Percentiles rank a stretch among this genome's conserved stretches.
Conservation (phyloP, 2,797 vertebrate species). For the Catharus ustulatus region DNA sequence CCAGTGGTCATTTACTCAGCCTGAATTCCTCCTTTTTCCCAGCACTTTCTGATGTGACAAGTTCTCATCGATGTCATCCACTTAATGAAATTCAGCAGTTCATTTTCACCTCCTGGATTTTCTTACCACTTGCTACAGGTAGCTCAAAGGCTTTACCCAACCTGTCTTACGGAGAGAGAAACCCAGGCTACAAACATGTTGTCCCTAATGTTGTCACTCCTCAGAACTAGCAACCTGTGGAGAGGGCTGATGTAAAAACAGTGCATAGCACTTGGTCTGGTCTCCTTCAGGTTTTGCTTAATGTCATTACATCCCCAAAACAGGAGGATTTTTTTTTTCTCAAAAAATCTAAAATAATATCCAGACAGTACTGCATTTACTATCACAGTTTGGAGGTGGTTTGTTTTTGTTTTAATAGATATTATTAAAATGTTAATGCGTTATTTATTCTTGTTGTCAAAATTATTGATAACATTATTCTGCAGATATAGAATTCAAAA, state of each 20-base stretch:
- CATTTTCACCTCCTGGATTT: conserved; percentile 5
- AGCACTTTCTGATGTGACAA: background rate
- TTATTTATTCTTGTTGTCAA: background rate
- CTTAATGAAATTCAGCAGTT: background rate
- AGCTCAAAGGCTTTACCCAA: background rate
- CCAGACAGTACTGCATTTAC: background rate
- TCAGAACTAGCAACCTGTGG: background rate
- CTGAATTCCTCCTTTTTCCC: background rate
- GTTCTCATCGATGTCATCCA: background rate
- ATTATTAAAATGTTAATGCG: background rate
- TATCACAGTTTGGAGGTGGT: background rate
- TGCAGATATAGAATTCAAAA: background rate
- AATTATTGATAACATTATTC: background rate
- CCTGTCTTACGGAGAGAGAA: background rate
- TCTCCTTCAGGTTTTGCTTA: background rate
- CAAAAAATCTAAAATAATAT: background rate
- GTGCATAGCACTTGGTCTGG: background rate
- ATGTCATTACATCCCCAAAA: background rate
- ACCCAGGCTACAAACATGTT: background rate
- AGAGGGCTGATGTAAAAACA: background rate
- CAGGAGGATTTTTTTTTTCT: background rate
- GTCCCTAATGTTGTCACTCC: background rate
- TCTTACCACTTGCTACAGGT: background rate
- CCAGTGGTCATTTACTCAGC: background rate
- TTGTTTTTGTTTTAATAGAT: background rate